These are phyloP conservation scores for Sturmia bella DNA, from an alignment of 2,888 invertebrate genomes.

Conservation along the genomic window DNA sequence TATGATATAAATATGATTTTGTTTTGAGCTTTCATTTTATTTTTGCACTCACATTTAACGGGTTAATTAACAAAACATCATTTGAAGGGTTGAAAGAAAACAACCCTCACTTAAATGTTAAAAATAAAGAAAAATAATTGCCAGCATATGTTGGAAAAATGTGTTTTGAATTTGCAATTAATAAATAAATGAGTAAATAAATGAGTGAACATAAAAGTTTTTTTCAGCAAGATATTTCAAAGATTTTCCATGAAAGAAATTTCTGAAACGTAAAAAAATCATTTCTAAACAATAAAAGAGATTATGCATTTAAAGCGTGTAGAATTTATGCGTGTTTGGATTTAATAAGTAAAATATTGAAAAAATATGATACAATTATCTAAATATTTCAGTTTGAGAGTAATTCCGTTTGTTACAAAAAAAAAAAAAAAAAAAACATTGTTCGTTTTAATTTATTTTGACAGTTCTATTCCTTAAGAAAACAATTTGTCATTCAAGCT, in stretches of 20 bases:
- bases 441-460: too few species aligned
- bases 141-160: conserved; percentile 72
- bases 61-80: conserved; percentile 23
- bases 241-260: conserved; percentile 18
- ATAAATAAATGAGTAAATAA: conserved; percentile 52
- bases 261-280: conserved; percentile 1
- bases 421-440: too few species aligned
- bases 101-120: conserved; percentile 66
- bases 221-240: conserved; percentile 13
- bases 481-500: too few species aligned
- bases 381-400: conserved; percentile 29
- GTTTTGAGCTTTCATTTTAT: too few species aligned
- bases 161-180: conserved; percentile 73
- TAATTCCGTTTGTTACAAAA: too few species aligned
- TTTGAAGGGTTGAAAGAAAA: conserved; percentile 29
- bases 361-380: neutral
- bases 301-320: conserved; percentile 24
- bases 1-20: too few species aligned
- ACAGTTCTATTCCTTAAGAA: too few species aligned
- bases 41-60: neutral
- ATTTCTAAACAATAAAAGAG: conserved; percentile 31
- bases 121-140: conserved; percentile 72
- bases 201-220: neutral
- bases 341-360: neutral
- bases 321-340: conserved; percentile 34